Evolutionary conservation across 2,113 vertebrate genomes (phyloP), one percentile per base, ranked within the genome.

Genomic region (Synodontis membranacea): DNA sequence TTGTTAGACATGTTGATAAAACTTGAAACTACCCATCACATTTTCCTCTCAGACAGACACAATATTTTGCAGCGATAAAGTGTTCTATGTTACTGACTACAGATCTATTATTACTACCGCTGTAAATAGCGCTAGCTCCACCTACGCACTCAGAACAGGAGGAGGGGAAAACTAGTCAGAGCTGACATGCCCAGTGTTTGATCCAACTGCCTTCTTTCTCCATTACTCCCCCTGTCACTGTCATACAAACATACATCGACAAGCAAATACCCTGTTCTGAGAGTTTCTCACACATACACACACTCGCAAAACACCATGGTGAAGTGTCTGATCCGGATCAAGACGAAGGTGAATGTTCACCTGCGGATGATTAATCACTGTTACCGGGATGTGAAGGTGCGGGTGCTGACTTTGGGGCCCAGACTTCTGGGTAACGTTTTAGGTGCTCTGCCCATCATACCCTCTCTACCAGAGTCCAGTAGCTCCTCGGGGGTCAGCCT

Each of bases 361-460:
- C 93, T 99, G 90, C 95, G 96, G 72, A 92, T 99, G 93, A 93
- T 97, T 89, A 99, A 99, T 91, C 97, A 98, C 89, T 98, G 98
- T 92, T 96, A 94, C 89, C 95, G 97, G 31, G 95, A 93, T 34
- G 95, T 98, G 86, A 93, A 93, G 56, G 96, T 99, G 0, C 96
- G 96, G 0, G 94, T 99, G 89, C 93, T 98, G 86, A 95, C 93
- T 46, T 88, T 98, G 93, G 98, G 97, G 39, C 96, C 97, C 0
- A 93, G 95, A 70, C 93, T 99, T 48, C 92, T 95, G 86, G 95
- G 95, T 21, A 96, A 92, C 78, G 95, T 93, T 5, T 91, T 96
- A 84, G 96, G 96, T 1, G 89, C 92, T 23, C 54, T 95, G 15
- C 96, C 96, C 0, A 92, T 95, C 21, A 89, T 94, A 23, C 92